Conservation (phyloP, 1,140 invertebrate species). For the Phortica variegata region DNA sequence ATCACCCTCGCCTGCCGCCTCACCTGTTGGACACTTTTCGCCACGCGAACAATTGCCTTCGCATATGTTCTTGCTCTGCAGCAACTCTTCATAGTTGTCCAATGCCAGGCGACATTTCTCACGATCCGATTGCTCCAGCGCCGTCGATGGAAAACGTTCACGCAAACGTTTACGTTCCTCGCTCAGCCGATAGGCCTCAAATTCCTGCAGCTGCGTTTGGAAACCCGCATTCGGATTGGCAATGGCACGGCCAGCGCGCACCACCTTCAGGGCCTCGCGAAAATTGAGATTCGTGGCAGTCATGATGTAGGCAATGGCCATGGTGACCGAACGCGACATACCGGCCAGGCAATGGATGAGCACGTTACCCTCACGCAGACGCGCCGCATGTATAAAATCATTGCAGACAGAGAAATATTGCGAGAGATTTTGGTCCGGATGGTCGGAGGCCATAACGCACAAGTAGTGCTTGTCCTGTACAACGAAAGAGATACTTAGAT, state of each 20-base stretch:
- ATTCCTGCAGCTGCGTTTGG: constrained; percentile 90
- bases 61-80: constrained; percentile 76
- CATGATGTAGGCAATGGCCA: constrained; percentile 85
- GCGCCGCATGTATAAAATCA: constrained; percentile 92
- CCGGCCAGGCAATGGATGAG: constrained; percentile 95
- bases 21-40: constrained; percentile 79
- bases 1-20: constrained; percentile 16
- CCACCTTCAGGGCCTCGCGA: constrained; percentile 91
- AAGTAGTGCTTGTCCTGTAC: constrained; percentile 93
- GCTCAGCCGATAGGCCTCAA: constrained; percentile 76
- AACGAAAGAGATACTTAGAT: constrained; percentile 20
- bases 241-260: constrained; percentile 83
- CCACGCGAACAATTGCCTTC: constrained; percentile 82
- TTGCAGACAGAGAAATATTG: constrained; percentile 93
- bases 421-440: constrained; percentile 87
- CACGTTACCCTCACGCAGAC: constrained; percentile 85
- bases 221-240: constrained; percentile 96
- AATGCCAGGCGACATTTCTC: constrained; percentile 75
- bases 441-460: constrained; percentile 90
- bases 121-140: constrained; percentile 72
- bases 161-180: constrained; percentile 83
- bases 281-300: constrained; percentile 86
- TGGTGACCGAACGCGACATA: constrained; percentile 93
- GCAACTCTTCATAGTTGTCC: constrained; percentile 76
- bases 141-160: constrained; percentile 78